These are phyloP conservation scores for Vollenhovia emeryi DNA, from an alignment of 1,140 invertebrate species.

Conservation along the genomic window DNA sequence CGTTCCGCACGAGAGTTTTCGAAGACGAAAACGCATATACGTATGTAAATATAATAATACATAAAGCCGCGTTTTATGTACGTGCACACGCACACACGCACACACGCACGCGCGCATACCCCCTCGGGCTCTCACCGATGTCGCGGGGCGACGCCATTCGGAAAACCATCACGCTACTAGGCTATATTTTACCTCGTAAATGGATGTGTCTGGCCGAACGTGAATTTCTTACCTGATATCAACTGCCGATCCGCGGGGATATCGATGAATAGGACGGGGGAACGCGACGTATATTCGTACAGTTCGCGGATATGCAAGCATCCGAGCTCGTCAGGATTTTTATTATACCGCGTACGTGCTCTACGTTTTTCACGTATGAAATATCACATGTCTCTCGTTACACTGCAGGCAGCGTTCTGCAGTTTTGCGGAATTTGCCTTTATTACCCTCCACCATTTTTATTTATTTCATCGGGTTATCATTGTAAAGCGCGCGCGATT, in stretches of 20 bases:
- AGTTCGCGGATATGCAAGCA: conserved; percentile 16
- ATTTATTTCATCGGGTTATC: conserved; percentile 14
- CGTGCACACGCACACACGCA: not conserved
- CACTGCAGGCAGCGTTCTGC: not conserved
- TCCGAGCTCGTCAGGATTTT: conserved; percentile 49
- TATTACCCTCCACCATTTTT: conserved; percentile 11
- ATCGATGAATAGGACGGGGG: conserved; percentile 64
- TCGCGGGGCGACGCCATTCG: conserved; percentile 37
- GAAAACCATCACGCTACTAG: conserved; percentile 58
- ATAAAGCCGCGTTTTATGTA: conserved; percentile 13
- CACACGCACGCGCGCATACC: not conserved
- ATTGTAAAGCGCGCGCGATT: not conserved
- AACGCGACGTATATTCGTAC: conserved; percentile 34
- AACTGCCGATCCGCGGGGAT: conserved; percentile 63
- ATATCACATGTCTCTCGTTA: conserved; percentile 40
- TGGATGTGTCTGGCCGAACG: conserved; percentile 61
- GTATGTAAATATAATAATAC: conserved; percentile 57
- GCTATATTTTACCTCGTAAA: conserved; percentile 65
- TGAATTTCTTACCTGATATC: conserved; percentile 63
- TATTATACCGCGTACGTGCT: conserved; percentile 51
- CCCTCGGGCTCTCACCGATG: not conserved
- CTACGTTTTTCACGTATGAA: conserved; percentile 42
- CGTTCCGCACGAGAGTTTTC: conserved; percentile 29
- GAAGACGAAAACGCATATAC: conserved; percentile 58
- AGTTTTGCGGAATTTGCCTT: conserved; percentile 29